Evolutionary conservation across 1,140 invertebrate species (phyloP), one percentile per base, ranked within the genome.

Genomic region (Sipha flava): DNA sequence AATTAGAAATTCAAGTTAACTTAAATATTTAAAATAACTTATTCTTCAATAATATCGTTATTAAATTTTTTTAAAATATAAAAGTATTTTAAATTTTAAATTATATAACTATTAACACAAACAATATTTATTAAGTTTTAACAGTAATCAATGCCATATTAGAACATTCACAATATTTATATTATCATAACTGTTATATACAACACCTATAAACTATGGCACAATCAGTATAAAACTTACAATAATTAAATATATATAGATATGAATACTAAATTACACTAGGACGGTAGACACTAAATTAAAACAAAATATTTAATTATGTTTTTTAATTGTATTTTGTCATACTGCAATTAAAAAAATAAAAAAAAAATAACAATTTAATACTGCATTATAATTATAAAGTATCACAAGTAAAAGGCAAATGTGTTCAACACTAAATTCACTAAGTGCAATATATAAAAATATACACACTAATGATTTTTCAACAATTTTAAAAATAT

Each of bases 401-500:
- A n/a, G n/a, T 68, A 68, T 68, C 66, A 68, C 66, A 68, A 68
- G 16, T 68, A 68, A 68, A 45, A 26, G 66, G 40, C 40, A 68
- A 49, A 49, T 29, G 5, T 45, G 40, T 68, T 68, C 5, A 68
- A 68, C 66, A 43, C 52, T 57, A 57, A 3, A 31, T 3, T 59
- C 66, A 68, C 40, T 26, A 18, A 47, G 66, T 68, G 66, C 23
- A 26, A 68, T 29, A 14, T 12, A 57, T 29, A 29, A 5, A 29
- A 12, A 29, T 59, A 16, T 23, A 37, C 31, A 62, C 31, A 37
- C 3, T 14, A 40, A 1, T 40, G n/a, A n/a, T 23, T 40, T 31
- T 64, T 40, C 40, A 40, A 66, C 62, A 66, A 12, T 23, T 40
- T 66, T 66, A 66, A 66, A 66, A 40, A 66, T 66, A 40, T 66